phyloP scores from a whole-genome alignment of 1,140 invertebrate species.

The Nomia melanderi region DNA sequence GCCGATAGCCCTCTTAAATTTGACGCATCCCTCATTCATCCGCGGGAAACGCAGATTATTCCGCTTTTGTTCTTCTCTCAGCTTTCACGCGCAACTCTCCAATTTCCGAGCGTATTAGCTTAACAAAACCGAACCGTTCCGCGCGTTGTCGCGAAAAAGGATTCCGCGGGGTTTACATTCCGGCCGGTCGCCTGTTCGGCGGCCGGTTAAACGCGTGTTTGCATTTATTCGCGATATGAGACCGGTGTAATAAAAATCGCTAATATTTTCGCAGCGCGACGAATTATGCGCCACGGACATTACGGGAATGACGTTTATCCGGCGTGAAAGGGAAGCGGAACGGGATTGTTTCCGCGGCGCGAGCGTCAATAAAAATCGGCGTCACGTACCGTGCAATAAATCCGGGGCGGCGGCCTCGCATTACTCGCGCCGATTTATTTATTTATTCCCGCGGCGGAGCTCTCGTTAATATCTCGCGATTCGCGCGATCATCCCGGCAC shows the following conservation, averaged over 20 bases:
- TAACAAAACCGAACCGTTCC: too few species aligned
- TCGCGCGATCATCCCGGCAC: background rate
- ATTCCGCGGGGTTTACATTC: too few species aligned
- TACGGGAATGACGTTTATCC: slow-evolving; percentile 1
- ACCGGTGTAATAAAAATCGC: slow-evolving; percentile 21
- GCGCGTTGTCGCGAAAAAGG: too few species aligned
- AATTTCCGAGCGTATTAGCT: too few species aligned
- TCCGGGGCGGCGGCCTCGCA: slow-evolving; percentile 5
- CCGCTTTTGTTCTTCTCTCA: too few species aligned
- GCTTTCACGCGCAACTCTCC: too few species aligned
- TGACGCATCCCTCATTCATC: too few species aligned
- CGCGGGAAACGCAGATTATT: too few species aligned
- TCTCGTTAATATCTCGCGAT: slow-evolving; percentile 6
- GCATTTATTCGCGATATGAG: background rate
- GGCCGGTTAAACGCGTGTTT: background rate
- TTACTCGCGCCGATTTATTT: slow-evolving; percentile 37
- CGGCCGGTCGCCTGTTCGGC: too few species aligned
- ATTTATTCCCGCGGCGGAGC: background rate
- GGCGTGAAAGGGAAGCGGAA: background rate
- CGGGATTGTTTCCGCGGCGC: background rate
- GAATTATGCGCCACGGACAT: slow-evolving; percentile 3
- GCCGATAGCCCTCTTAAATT: too few species aligned
- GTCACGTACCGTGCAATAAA: slow-evolving; percentile 4
- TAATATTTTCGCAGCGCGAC: slow-evolving; percentile 26
- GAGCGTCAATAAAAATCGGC: slow-evolving; percentile 22